Base-by-base conservation (phyloP, 2,888 invertebrate species). In the Epirrhoe tristata region DNA sequence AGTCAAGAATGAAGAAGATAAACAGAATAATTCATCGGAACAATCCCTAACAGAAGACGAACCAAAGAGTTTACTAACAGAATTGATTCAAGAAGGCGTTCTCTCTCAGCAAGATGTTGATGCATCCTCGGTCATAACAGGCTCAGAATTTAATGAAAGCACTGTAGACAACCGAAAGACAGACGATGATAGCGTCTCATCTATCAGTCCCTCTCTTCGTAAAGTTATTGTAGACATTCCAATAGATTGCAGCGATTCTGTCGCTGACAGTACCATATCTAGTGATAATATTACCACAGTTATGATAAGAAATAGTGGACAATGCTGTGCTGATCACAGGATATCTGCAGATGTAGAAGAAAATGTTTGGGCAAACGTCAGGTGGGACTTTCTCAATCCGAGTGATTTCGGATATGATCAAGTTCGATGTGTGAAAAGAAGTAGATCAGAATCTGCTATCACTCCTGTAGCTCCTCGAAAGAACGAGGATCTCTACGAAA, bases 351-450 rank as follows among this genome's bases (percentile, higher is more conserved):
- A 93, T 74, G 83, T 85, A 50, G 87, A 86, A 17, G 92, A 93
- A 57, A 93, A 93, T 69, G 91, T 93, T 31, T 93, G 93, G 93
- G 90, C 93, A 48, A 93, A 91, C 71, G 91, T 93, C 6, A 83
- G 81, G 61, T 93, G 93, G 93, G 87, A 93, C 73, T 93, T 93
- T 69, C 81, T 93, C 3, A 93, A 93, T 69, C 92, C 93, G 6
- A 78, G 86, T 48, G 93, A 93, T 77, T 93, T 88, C 69, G 93
- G 92, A 14, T 93, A 93, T 69, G 93, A 93, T 78, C 90, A 89
- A 80, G 80, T 93, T 10, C 87, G 83, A 34, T 89, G 85, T 70
- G 91, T 93, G 0, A 92, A 93, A 74, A 81, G 93, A 76, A 90
- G 91, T 79, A 85, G 89, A 36, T 93, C 93, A 31, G 93, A 93